Base-by-base conservation (phyloP, 2,113 vertebrate genomes). In the Labeo catla region DNA sequence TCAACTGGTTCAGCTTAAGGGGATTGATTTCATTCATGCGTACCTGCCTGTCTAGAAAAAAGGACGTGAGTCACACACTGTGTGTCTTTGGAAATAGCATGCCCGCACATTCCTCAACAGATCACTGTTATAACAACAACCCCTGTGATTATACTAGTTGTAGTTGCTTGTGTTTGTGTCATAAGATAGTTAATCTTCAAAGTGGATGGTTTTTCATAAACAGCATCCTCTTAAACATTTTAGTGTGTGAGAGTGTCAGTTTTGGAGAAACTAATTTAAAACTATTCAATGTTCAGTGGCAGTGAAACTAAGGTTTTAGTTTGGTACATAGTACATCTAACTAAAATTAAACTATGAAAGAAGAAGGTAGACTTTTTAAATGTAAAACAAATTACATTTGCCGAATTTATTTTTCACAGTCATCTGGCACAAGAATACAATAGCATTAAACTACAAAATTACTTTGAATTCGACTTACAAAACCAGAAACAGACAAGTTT, bases 31-130 rank as follows among this genome's bases (percentile, higher is more conserved):
- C 34, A 61, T 73, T 72, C 49, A 70, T 70, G 65, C 3, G 28
- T 84, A 73, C 34, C 49, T 73, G 82, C 59, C 50, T 59, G 65
- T 45, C 45, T 57, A 68, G 63, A 57, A 72, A 72, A 50, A 70
- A 84, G 82, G 50, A 73, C 0, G 52, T 74, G 82, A 84, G 68
- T 84, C 68, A 84, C 47, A 23, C 50, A 16, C 49, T 50, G 16
- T 59, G 28, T 13, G 16, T 63, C 8, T 83, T 72, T 70, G 28
- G 28, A 9, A 57, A 8, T 36, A 34, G 19, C 50, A 43, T 73
- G 66, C 19, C 50, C 28, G 4, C 28, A 73, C 50, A 83, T 49
- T n/a, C 9, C 45, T 68, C 28, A 54, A 57, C 12, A 11, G n/a
- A 34, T 49, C 12, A 63, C 36, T 43, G 19, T 6, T 63, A 23